Evolutionary conservation across 2,113 vertebrate species (phyloP).

Genomic region (Ictidomys tridecemlineatus): DNA sequence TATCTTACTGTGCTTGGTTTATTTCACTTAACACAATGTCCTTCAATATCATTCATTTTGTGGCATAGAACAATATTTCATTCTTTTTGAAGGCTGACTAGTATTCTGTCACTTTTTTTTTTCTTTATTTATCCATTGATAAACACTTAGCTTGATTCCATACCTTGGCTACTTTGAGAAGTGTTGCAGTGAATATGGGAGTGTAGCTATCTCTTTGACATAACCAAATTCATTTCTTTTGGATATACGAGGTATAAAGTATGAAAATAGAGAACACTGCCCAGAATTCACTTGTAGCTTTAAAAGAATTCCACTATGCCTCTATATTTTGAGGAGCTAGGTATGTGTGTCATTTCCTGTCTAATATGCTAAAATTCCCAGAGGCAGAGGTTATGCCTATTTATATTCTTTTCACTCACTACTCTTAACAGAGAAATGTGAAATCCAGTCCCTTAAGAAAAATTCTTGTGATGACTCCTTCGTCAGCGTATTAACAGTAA

Average conservation of each 20-base stretch:
- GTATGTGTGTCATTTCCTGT: background rate
- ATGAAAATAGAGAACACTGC: background rate
- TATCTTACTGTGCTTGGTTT: background rate
- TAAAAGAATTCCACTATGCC: background rate
- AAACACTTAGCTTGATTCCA: background rate
- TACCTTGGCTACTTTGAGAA: background rate
- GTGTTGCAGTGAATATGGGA: background rate
- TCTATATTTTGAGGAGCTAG: background rate
- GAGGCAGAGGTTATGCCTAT: background rate
- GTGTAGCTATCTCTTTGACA: background rate
- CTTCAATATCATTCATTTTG: background rate
- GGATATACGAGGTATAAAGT: background rate
- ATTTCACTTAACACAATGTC: background rate
- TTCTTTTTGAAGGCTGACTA: background rate
- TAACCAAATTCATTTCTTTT: background rate
- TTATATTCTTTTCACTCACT: background rate
- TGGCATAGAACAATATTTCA: background rate
- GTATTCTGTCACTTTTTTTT: background rate
- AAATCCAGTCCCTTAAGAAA: background rate
- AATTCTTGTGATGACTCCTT: background rate
- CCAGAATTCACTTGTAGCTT: background rate
- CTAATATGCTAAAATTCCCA: background rate
- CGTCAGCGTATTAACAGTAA: background rate
- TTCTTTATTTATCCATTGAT: background rate
- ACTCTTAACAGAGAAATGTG: conserved; percentile 23